Percentiles rank a stretch among this genome's conserved stretches.
Evolutionary conservation across 1,140 invertebrate species (phyloP).

Genomic region (Aculops lycopersici): DNA sequence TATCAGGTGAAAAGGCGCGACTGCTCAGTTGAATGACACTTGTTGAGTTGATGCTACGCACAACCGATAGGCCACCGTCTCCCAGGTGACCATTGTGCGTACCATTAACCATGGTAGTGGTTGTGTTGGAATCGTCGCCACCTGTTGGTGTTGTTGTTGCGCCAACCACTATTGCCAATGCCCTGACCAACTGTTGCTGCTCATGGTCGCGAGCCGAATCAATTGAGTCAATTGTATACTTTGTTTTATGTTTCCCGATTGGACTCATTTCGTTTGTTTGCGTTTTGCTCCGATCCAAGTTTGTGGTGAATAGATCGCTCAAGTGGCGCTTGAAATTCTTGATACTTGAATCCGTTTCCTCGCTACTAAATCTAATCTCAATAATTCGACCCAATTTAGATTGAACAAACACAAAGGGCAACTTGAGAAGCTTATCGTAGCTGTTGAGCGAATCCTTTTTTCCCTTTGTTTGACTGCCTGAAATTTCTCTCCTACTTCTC

Average conservation of each 20-base stretch:
- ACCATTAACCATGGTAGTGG: not conserved
- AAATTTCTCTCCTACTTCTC: not conserved
- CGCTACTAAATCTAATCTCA: constrained; percentile 9
- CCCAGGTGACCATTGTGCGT: not conserved
- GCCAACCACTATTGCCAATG: not conserved
- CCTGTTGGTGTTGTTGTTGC: not conserved
- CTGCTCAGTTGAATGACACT: not conserved
- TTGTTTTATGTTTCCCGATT: constrained; percentile 7
- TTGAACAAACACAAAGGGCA: constrained; percentile 10
- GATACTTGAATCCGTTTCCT: constrained; percentile 6
- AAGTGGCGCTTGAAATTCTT: constrained; percentile 11
- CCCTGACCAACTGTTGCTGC: not conserved
- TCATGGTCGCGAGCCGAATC: not conserved
- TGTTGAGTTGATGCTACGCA: not conserved
- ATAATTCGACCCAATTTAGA: constrained; percentile 7
- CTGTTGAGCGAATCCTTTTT: not conserved
- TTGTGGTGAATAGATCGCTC: constrained; percentile 9
- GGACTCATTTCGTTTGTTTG: constrained; percentile 5
- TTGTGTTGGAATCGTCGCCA: not conserved
- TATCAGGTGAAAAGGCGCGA: not conserved
- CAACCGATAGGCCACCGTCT: not conserved
- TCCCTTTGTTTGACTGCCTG: not conserved
- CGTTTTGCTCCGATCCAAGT: constrained; percentile 2
- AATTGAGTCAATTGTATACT: constrained; percentile 3
- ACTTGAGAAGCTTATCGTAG: constrained; percentile 2